phyloP scores from a whole-genome alignment of 53 echinoderm and acorn worm species.

The Temnopleurus reevesii region DNA sequence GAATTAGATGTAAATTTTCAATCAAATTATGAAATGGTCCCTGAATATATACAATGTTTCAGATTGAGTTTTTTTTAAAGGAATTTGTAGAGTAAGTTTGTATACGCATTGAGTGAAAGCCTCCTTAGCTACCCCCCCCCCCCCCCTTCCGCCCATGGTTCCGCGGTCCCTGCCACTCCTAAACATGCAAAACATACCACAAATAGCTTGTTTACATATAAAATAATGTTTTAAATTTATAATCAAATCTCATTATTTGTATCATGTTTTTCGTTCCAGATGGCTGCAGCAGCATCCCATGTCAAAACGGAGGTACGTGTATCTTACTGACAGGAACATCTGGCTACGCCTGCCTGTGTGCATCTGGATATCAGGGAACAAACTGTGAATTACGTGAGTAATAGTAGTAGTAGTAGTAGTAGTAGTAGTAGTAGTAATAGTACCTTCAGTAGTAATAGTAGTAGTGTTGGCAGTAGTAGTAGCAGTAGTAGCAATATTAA shows the following conservation, averaged over 20 bases:
- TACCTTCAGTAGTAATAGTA: conserved; percentile 37
- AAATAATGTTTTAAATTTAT: background rate
- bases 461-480: conserved; percentile 43
- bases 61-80: no score
- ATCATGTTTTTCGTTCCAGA: background rate
- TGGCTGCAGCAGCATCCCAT: conserved; percentile 72
- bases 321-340: conserved; percentile 60
- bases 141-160: no score
- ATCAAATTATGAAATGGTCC: no score
- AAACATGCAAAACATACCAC: no score
- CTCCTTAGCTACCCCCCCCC: no score
- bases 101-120: background rate
- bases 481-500: conserved; percentile 38
- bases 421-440: conserved; percentile 50
- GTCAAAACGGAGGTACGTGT: conserved; percentile 74
- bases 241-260: background rate
- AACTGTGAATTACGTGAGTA: conserved; percentile 81
- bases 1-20: no score
- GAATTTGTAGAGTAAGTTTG: no score
- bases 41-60: no score
- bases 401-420: conserved; percentile 5
- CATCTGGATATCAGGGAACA: conserved; percentile 71
- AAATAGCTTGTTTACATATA: no score
- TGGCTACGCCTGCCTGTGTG: conserved; percentile 72
- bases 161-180: no score